These are phyloP conservation scores for Thunnus thynnus DNA, from an alignment of 2,113 vertebrate species.

Conservation along the genomic window DNA sequence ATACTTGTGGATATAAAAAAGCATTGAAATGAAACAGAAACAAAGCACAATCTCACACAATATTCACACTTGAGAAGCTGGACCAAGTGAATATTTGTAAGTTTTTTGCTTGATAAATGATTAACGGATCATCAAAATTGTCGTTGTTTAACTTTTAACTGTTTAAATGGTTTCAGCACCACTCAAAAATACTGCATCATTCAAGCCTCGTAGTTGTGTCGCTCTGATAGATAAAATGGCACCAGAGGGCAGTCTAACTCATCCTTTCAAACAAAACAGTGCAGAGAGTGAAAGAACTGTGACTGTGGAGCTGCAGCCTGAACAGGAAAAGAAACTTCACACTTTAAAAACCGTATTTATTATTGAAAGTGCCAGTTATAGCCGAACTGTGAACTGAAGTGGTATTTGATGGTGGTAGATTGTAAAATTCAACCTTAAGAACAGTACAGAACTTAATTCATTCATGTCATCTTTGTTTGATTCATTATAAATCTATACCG, in stretches of 20 bases:
- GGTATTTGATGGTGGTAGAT: background rate
- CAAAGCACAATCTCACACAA: background rate
- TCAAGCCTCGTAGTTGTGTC: background rate
- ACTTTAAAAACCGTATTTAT: conserved; percentile 1
- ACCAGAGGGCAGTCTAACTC: conserved; percentile 55
- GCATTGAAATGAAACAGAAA: background rate
- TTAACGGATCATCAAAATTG: too few species aligned
- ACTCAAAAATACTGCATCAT: background rate
- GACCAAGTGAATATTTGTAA: background rate
- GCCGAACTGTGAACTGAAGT: background rate
- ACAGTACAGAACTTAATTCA: background rate
- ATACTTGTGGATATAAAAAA: too few species aligned
- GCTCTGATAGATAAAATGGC: background rate
- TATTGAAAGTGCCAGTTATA: background rate
- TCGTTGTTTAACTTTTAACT: too few species aligned
- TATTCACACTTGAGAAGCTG: background rate
- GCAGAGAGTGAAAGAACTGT: background rate
- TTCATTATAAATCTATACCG: background rate
- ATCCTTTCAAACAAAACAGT: background rate
- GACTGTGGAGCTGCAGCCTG: too few species aligned
- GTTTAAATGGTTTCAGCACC: too few species aligned
- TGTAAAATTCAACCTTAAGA: too few species aligned
- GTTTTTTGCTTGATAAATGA: too few species aligned
- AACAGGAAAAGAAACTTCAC: background rate
- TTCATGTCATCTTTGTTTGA: background rate